A percentile compares a stretch with the other conserved stretches of the same genome.
Conservation (phyloP, 2,113 vertebrate species). For the Sander vitreus region DNA sequence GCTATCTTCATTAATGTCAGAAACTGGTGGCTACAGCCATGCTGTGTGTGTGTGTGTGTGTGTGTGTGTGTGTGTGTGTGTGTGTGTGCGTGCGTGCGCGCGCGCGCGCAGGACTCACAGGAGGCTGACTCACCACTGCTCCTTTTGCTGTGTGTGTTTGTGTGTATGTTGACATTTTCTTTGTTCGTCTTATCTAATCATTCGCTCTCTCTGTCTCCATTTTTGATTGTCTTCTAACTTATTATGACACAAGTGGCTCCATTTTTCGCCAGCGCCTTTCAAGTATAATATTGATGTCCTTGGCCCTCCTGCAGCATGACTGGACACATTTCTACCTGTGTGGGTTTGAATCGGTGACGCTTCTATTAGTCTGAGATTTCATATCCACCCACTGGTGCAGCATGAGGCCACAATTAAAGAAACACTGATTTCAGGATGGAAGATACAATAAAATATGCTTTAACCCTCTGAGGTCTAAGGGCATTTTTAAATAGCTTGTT, state of each 20-base stretch:
- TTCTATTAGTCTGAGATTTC: constrained; percentile 26
- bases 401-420: constrained; percentile 30
- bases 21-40: constrained; percentile 10
- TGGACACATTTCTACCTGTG: constrained; percentile 39
- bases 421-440: neutral
- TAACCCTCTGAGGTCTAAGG: no score
- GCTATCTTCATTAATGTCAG: constrained; percentile 47
- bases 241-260: constrained; percentile 12
- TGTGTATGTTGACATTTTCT: constrained; percentile 40
- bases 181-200: neutral
- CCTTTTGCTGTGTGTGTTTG: constrained; percentile 28
- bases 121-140: constrained; percentile 71
- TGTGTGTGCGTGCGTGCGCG: neutral
- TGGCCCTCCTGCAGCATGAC: constrained; percentile 19
- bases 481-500: no score
- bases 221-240: constrained; percentile 24
- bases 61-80: constrained; percentile 18
- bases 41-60: neutral
- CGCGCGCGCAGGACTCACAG: no score
- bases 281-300: constrained; percentile 8
- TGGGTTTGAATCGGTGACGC: constrained; percentile 39
- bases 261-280: neutral
- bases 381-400: constrained; percentile 36
- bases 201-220: constrained; percentile 6
- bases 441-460: no score